Base-by-base conservation (phyloP, 2,113 vertebrate genomes). In the Stictonetta naevosa region DNA sequence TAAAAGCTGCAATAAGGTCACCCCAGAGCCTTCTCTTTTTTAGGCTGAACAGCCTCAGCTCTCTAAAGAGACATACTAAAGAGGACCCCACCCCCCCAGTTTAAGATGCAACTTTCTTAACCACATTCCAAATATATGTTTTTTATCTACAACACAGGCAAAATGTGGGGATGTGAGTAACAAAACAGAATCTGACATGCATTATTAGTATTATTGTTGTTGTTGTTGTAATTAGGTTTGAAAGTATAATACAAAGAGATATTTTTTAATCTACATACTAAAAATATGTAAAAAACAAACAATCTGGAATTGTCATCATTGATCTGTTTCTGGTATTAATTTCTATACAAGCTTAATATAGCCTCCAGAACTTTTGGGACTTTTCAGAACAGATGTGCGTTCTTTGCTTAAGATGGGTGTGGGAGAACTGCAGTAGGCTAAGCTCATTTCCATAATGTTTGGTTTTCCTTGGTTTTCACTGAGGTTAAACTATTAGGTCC, bases 181-280 rank as follows among this genome's bases (percentile, higher is more conserved):
- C 44, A 80, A 88, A 90, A 15, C 50, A 83, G 74, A 92, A 82
- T 72, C 50, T 92, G 59, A 96, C 50, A 59, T 90, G 89, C 40
- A 36, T 52, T 52, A 52, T 52, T 25, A 52, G 29, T 9, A n/a
- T 59, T 58, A 17, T 34, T 60, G 4, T n/a, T 23, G 34, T 62
- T 36, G 17, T 38, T 38, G 25, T 63, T 16, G 60, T 63, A 19
- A 64, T 26, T 69, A 64, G 1, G 1, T 93, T 89, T 85, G 7
- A 69, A 40, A 80, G 23, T 55, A 36, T 33, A 55, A 81, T 46
- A 23, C 64, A 77, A 80, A 28, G 29, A 79, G 29, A 84, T 25
- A 22, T 55, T 69, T 62, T 77, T 84, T 86, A 58, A 66, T 88
- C 19, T 68, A 14, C 36, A 11, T 48, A 36, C 33, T 64, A 63